phyloP scores from a whole-genome alignment of 64 coral and sea anemone genomes.

The Dendronephthya gigantea region DNA sequence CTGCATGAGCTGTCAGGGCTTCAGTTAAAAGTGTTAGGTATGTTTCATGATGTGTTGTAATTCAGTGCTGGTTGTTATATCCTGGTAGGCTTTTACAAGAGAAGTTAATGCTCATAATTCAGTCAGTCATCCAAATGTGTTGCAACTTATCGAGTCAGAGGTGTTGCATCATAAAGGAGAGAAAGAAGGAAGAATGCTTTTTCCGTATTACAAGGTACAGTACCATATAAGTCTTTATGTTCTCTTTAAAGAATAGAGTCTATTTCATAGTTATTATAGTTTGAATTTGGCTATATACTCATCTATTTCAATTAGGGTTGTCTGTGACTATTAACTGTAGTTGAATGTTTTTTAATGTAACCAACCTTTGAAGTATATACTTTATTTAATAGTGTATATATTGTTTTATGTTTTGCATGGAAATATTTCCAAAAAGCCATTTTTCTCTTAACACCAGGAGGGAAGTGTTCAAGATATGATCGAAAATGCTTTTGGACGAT shows the following conservation, averaged over 20 bases:
- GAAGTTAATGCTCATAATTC: slow-evolving; percentile 76
- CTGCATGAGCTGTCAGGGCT: neutral
- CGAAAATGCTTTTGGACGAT: slow-evolving; percentile 36
- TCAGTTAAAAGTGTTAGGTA: neutral
- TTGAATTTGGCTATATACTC: too few relatives aligned
- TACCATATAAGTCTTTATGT: neutral
- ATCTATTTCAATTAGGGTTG: too few relatives aligned
- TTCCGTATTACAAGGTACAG: slow-evolving; percentile 83
- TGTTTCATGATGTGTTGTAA: neutral
- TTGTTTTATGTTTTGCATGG: neutral
- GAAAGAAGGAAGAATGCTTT: slow-evolving; percentile 92
- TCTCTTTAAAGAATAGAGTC: neutral
- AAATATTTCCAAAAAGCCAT: neutral
- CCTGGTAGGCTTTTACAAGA: slow-evolving; percentile 73
- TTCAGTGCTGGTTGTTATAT: neutral
- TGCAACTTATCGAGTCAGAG: slow-evolving; percentile 72
- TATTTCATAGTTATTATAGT: too few relatives aligned
- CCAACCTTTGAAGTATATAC: too few relatives aligned
- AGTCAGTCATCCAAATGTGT: slow-evolving; percentile 65
- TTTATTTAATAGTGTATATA: neutral
- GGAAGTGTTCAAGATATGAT: slow-evolving; percentile 94
- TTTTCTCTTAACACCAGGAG: slow-evolving; percentile 37
- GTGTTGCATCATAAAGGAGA: slow-evolving; percentile 57
- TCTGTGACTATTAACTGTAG: too few relatives aligned
- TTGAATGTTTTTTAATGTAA: too few relatives aligned